Evolutionary conservation across 1,140 invertebrate genomes (phyloP).

Genomic region (Dinoponera quadriceps): DNA sequence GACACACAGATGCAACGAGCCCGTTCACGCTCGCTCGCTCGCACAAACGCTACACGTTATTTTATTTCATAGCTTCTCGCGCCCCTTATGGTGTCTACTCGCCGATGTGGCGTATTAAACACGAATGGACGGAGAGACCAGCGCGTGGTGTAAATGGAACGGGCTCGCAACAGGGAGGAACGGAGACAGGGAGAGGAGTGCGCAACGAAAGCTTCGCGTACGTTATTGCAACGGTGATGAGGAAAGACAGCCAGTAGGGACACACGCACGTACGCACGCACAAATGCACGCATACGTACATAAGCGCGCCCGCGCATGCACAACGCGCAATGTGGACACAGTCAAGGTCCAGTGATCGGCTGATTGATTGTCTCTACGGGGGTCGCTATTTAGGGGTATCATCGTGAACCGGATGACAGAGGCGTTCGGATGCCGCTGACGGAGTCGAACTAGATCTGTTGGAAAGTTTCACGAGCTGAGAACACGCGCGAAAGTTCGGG

Average conservation of each 20-base stretch:
- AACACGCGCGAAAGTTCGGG: neutral
- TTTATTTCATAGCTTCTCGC: conserved; percentile 80
- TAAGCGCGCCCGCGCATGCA: conserved; percentile 35
- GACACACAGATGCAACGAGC: conserved; percentile 78
- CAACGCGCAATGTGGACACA: conserved; percentile 85
- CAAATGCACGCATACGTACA: neutral
- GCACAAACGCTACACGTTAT: conserved; percentile 65
- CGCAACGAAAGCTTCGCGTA: conserved; percentile 50
- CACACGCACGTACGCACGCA: conserved; percentile 15
- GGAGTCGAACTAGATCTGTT: conserved; percentile 51
- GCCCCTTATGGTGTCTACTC: conserved; percentile 75
- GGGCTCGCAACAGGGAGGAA: neutral
- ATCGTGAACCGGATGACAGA: conserved; percentile 78
- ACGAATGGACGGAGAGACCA: conserved; percentile 56
- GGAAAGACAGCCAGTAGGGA: conserved; percentile 66
- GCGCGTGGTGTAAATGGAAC: conserved; percentile 44
- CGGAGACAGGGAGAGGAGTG: conserved; percentile 50
- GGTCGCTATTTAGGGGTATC: conserved; percentile 84
- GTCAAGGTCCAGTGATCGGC: conserved; percentile 84
- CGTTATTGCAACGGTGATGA: conserved; percentile 53
- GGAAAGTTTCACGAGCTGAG: conserved; percentile 14
- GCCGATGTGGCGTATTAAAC: conserved; percentile 76
- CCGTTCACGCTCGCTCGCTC: conserved; percentile 67
- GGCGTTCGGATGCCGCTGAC: conserved; percentile 55
- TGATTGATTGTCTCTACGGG: conserved; percentile 85